Evolutionary conservation across 2,888 invertebrate species (phyloP).

Genomic region (Schizotus pectinicornis): DNA sequence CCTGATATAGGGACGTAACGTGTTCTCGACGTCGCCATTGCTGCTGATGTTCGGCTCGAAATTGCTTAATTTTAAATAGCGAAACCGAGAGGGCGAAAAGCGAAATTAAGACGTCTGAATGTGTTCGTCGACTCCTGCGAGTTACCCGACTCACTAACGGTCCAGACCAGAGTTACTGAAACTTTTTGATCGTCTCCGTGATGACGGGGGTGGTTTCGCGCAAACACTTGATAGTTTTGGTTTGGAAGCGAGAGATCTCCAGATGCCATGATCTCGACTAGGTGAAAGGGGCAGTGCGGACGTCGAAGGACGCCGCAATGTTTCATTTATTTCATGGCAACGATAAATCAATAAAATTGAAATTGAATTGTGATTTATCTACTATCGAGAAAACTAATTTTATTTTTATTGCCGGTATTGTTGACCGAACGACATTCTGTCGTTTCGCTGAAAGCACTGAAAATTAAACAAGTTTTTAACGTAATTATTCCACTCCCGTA

Average conservation of each 20-base stretch:
- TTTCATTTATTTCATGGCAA: constrained; percentile 19
- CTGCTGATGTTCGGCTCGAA: neutral
- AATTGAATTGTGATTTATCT: constrained; percentile 43
- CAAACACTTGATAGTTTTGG: too few species aligned
- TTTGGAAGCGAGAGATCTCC: too few species aligned
- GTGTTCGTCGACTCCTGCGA: neutral
- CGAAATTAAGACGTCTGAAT: neutral
- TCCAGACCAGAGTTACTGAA: too few species aligned
- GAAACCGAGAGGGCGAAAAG: neutral
- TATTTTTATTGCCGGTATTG: constrained; percentile 33
- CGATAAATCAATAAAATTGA: constrained; percentile 41
- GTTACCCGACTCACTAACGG: too few species aligned
- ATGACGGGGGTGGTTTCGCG: too few species aligned
- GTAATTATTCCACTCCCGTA: too few species aligned
- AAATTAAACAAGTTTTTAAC: too few species aligned
- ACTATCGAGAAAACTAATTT: constrained; percentile 34
- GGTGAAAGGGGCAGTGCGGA: too few species aligned
- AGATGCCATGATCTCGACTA: too few species aligned
- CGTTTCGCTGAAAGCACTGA: constrained; percentile 5
- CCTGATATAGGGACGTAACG: constrained; percentile 15
- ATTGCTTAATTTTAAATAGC: constrained; percentile 3
- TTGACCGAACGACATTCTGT: constrained; percentile 5
- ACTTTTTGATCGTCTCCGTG: too few species aligned
- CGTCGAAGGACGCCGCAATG: neutral
- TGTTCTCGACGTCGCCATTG: constrained; percentile 3